Conservation (phyloP, 2,113 vertebrate species). For the Lasiurus cinereus region DNA sequence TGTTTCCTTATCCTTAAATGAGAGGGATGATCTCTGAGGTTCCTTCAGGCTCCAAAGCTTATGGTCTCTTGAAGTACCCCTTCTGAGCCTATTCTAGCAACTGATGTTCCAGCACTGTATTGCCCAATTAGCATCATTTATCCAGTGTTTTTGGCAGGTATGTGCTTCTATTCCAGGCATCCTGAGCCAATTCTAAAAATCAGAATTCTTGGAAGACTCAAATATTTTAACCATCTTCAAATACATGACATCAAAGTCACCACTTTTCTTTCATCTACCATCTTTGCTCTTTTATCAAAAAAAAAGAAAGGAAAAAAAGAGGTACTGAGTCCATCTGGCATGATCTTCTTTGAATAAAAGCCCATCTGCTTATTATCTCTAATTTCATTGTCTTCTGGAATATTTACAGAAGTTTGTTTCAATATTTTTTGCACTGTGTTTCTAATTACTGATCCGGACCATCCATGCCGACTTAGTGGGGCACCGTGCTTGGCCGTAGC, state of each 20-base stretch:
- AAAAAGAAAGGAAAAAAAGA: background rate
- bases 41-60: background rate
- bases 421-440: constrained; percentile 66
- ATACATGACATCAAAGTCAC: constrained; percentile 73
- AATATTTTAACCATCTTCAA: constrained; percentile 79
- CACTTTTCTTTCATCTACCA: constrained; percentile 78
- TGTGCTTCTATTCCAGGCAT: constrained; percentile 55
- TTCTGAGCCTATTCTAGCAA: background rate
- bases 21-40: background rate
- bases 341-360: constrained; percentile 77
- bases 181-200: constrained; percentile 72
- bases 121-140: constrained; percentile 70
- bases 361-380: constrained; percentile 79
- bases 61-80: background rate
- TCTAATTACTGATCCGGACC: constrained; percentile 63
- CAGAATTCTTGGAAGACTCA: constrained; percentile 73
- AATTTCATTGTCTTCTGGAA: constrained; percentile 77
- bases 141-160: constrained; percentile 48
- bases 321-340: constrained; percentile 75
- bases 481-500: background rate
- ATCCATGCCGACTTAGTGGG: background rate
- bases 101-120: background rate
- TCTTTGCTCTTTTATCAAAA: constrained; percentile 74
- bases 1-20: constrained; percentile 34
- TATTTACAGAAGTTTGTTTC: constrained; percentile 75